Conservation (phyloP, 2,113 vertebrate genomes). For the Trachemys scripta region DNA sequence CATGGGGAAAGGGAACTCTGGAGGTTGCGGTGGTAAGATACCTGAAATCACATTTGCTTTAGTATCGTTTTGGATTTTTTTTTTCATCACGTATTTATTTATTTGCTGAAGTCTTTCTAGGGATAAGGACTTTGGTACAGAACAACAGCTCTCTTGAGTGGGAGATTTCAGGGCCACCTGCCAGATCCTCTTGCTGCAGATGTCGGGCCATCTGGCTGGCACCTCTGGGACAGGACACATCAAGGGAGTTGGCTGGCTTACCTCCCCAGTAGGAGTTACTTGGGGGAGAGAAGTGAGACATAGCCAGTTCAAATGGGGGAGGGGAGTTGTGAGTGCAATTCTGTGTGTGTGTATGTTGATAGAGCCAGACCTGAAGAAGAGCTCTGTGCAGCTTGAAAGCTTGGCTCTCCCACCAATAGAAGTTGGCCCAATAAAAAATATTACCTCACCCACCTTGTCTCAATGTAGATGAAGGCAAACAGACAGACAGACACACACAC, state of each 20-base stretch:
- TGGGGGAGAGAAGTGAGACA: slow-evolving; percentile 13
- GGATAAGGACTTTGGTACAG: slow-evolving; percentile 65
- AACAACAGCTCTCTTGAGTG: slow-evolving; percentile 72
- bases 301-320: background rate
- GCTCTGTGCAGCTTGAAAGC: background rate
- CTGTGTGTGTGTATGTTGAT: background rate
- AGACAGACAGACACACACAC: background rate
- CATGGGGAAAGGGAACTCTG: background rate
- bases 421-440: background rate
- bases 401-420: background rate
- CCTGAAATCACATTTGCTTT: slow-evolving; percentile 42
- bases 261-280: slow-evolving; percentile 62
- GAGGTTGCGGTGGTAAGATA: background rate
- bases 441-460: background rate
- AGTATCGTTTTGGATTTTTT: slow-evolving; percentile 45
- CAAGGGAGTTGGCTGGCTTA: slow-evolving; percentile 71
- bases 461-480: background rate
- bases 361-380: background rate
- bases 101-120: slow-evolving; percentile 63
- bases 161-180: slow-evolving; percentile 74
- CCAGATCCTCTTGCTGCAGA: slow-evolving; percentile 74
- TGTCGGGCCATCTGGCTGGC: slow-evolving; percentile 75
- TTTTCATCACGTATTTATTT: slow-evolving; percentile 51
- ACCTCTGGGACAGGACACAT: slow-evolving; percentile 74
- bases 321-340: background rate